Evolutionary conservation across 2,113 vertebrate genomes (phyloP), one percentile per base, ranked within the genome.

Genomic region (Triplophysa siluroides): DNA sequence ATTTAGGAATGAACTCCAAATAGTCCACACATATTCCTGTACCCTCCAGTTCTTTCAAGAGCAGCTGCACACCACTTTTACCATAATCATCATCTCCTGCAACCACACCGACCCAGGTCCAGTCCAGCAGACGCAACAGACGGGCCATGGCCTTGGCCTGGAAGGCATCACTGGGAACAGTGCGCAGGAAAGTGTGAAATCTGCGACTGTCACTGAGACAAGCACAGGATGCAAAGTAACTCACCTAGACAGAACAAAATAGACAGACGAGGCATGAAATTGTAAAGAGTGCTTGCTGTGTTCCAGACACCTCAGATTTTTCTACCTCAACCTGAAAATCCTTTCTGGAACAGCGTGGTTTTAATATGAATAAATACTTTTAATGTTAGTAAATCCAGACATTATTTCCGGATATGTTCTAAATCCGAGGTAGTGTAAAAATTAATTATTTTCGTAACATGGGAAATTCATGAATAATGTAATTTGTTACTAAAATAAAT

Each of bases 41-140:
- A 76, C 78, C 73, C 21, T 73, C 78, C 54, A 90, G 78, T 64
- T 89, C 85, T 60, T 87, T 63, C 58, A 83, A 78, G n/a, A 91
- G 82, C 67, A 87, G 79, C 50, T 85, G 83, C 52, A 90, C 84
- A 19, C 85, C 88, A 82, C 81, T 87, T 85, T 81, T 87, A 45
- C 84, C 89, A 67, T 88, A 91, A 50, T 88, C 86, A 77, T 89
- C 87, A 67, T 88, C 84, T 16, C 77, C 87, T 47, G 82, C 86
- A 29, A 90, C 84, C 29, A 89, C 67, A 6, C 86, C 88, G 21
- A 89, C 85, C 87, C 89, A 89, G 14, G 84, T 83, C 87, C 89
- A 90, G 33, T 84, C 83, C 56, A 88, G 86, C 50, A 86, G 72
- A 8, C 0, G 63, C 67, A 91, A 24, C 64, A 92, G 79, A 41